A percentile compares a stretch with the other conserved stretches of the same genome.
phyloP scores from a whole-genome alignment of 1,140 invertebrate genomes.

The Tyrophagus putrescentiae region DNA sequence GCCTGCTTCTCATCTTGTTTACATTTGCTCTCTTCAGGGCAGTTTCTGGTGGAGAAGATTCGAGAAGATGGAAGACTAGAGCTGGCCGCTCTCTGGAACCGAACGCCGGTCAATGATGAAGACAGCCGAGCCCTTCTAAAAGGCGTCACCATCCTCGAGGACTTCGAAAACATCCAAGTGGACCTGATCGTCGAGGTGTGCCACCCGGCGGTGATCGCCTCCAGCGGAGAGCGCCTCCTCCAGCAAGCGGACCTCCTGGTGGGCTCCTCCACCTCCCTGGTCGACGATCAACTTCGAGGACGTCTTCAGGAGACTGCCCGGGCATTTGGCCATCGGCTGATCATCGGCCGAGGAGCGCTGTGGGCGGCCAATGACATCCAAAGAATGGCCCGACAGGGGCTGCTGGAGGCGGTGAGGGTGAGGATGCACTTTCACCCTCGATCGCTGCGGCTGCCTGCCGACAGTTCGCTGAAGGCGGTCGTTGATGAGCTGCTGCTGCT shows the following conservation, averaged over 20 bases:
- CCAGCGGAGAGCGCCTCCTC: constrained; percentile 39
- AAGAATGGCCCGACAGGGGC: constrained; percentile 43
- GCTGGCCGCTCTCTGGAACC: constrained; percentile 43
- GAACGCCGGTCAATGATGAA: constrained; percentile 31
- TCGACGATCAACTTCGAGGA: constrained; percentile 9
- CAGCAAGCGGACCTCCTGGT: constrained; percentile 38
- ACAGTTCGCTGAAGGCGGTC: constrained; percentile 30
- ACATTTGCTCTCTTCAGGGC: too few species aligned
- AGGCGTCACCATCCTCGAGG: constrained; percentile 30
- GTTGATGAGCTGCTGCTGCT: too few species aligned
- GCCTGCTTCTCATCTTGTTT: too few species aligned
- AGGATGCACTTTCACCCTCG: constrained; percentile 47
- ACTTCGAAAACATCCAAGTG: constrained; percentile 33
- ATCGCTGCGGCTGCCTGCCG: constrained; percentile 34
- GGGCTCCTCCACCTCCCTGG: constrained; percentile 14
- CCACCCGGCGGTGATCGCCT: constrained; percentile 40
- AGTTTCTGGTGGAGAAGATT: constrained; percentile 37
- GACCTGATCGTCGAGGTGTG: constrained; percentile 47
- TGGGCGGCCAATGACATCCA: constrained; percentile 48
- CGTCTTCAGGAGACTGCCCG: constrained; percentile 30
- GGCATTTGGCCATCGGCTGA: constrained; percentile 35
- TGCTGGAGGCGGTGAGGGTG: constrained; percentile 42
- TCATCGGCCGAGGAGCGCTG: constrained; percentile 45
- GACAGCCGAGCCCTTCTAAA: constrained; percentile 30
- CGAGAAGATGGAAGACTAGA: constrained; percentile 31